Evolutionary conservation across 2,113 vertebrate genomes (phyloP).

Genomic region (Ceyx melanurus): DNA sequence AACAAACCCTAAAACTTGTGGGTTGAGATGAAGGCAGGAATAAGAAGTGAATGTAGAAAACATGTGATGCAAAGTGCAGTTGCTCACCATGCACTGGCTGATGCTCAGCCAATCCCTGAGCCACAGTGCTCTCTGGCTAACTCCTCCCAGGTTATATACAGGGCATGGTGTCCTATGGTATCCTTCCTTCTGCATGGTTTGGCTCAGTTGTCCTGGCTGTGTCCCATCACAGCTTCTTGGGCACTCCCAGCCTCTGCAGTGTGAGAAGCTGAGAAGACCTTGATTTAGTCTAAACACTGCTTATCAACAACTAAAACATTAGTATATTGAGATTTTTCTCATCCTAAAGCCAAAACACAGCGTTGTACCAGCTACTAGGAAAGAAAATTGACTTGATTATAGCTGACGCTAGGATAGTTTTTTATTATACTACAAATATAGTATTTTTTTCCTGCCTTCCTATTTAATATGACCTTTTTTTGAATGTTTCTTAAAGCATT

Average conservation of each 20-base stretch:
- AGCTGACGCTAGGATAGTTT: neutral
- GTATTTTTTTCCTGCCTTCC: neutral
- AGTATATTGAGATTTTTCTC: neutral
- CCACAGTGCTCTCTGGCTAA: neutral
- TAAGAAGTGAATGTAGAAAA: neutral
- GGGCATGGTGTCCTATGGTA: neutral
- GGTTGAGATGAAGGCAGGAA: neutral
- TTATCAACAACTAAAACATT: neutral
- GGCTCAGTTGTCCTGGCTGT: neutral
- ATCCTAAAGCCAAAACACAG: neutral
- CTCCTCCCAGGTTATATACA: neutral
- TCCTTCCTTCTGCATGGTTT: neutral
- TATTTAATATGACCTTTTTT: neutral
- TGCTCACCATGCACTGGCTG: neutral
- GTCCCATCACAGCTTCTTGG: neutral
- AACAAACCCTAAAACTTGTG: neutral
- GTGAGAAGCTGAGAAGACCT: neutral
- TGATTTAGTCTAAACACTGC: neutral
- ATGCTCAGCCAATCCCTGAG: neutral
- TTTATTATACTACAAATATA: neutral
- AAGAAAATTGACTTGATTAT: neutral
- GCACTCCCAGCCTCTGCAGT: neutral
- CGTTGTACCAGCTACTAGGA: neutral
- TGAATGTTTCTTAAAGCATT: neutral
- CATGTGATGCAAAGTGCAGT: neutral